phyloP scores from a whole-genome alignment of 35 echinoderm and acorn worm genomes.

The Stichopus chloronotus region DNA sequence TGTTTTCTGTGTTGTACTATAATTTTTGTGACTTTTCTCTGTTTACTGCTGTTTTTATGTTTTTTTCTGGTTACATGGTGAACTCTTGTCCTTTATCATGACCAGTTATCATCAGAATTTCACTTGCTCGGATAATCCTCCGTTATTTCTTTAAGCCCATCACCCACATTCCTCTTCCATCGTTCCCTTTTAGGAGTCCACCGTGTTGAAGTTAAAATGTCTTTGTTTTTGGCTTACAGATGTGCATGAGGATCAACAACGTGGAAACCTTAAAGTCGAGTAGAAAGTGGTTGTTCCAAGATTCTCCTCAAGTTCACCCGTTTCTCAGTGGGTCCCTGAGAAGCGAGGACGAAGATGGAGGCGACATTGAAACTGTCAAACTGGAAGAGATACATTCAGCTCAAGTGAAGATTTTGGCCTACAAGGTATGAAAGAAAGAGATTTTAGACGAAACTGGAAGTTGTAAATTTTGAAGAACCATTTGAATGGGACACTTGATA shows the following conservation, averaged over 20 bases:
- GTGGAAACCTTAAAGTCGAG: constrained; percentile 28
- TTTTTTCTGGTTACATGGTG: too few relatives aligned
- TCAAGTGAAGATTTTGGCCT: constrained; percentile 41
- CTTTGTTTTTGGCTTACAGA: not conserved
- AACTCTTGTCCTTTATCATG: too few relatives aligned
- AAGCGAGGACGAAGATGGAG: constrained; percentile 3
- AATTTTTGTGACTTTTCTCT: too few relatives aligned
- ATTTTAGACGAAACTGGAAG: too few relatives aligned
- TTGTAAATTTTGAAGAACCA: too few relatives aligned
- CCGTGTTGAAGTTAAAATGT: not conserved
- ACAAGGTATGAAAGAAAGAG: constrained; percentile 55
- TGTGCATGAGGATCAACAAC: constrained; percentile 58
- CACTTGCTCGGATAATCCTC: too few relatives aligned
- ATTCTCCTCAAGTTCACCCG: constrained; percentile 15
- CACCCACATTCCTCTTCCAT: too few relatives aligned
- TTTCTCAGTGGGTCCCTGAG: not conserved
- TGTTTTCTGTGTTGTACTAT: too few relatives aligned
- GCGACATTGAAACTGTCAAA: not conserved
- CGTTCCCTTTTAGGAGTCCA: not conserved
- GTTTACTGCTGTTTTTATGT: too few relatives aligned
- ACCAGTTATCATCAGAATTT: too few relatives aligned
- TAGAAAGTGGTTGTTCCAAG: constrained; percentile 41
- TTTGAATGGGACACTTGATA: too few relatives aligned
- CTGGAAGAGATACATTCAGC: constrained; percentile 26
- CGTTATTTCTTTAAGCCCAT: too few relatives aligned